Conservation (phyloP, 2,113 vertebrate genomes). For the Tachysurus vachellii region DNA sequence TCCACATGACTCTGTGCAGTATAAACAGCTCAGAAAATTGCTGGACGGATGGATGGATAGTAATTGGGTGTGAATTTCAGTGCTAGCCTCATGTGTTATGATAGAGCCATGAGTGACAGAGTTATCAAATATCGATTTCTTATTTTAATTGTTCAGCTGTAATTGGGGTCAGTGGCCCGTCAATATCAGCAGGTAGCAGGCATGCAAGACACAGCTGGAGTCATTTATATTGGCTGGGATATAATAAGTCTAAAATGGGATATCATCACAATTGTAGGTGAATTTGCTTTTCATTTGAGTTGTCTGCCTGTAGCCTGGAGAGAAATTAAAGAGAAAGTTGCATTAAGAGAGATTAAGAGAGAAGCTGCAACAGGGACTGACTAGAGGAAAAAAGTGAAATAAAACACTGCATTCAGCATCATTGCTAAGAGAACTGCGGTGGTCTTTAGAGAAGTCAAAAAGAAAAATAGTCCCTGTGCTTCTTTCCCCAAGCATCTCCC, state of each 20-base stretch:
- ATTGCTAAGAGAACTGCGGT: not conserved
- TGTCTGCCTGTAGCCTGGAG: not conserved
- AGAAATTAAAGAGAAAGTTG: not conserved
- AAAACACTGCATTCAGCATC: not conserved
- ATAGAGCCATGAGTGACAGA: conserved; percentile 6
- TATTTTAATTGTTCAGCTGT: conserved; percentile 50
- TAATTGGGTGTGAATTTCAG: not conserved
- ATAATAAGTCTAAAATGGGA: conserved; percentile 12
- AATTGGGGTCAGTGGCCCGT: conserved; percentile 47
- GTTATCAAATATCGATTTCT: conserved; percentile 34
- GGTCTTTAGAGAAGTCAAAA: conserved; percentile 1
- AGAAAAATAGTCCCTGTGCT: conserved; percentile 1
- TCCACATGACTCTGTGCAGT: too few species aligned
- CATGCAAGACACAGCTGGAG: conserved; percentile 33
- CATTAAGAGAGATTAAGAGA: conserved; percentile 12
- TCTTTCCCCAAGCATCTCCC: not conserved
- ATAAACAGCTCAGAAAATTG: too few species aligned
- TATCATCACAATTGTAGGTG: conserved; percentile 14
- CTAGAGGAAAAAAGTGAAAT: not conserved
- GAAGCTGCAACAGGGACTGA: not conserved
- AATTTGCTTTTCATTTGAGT: conserved; percentile 22
- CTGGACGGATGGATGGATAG: too few species aligned
- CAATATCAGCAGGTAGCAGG: conserved; percentile 46
- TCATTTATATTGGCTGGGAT: conserved; percentile 30
- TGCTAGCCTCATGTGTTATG: not conserved